These are phyloP conservation scores for Osmerus eperlanus DNA, from an alignment of 2,113 vertebrate species.

Conservation along the genomic window DNA sequence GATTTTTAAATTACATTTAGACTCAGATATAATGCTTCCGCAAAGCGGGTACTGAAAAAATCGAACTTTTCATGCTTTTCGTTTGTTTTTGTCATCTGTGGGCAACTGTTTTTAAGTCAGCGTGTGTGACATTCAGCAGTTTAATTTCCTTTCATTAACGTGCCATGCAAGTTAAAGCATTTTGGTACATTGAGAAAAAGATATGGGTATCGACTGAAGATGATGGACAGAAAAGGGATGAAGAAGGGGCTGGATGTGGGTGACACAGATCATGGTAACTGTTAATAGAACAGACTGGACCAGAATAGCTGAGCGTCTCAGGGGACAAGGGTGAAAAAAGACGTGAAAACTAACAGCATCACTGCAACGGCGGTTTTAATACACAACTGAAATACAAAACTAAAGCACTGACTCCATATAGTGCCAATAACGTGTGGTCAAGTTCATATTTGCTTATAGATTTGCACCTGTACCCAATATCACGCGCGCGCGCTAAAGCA, in stretches of 20 bases:
- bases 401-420: not conserved
- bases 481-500: no score
- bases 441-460: no score
- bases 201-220: conserved; percentile 24
- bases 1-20: conserved; percentile 44
- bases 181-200: conserved; percentile 12
- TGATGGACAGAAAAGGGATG: conserved; percentile 40
- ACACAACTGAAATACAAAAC: not conserved
- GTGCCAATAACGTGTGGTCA: not conserved
- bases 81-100: no score
- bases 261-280: conserved; percentile 65
- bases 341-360: conserved; percentile 17
- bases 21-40: conserved; percentile 10
- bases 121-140: conserved; percentile 3
- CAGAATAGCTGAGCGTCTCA: conserved; percentile 63
- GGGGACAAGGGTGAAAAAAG: conserved; percentile 41
- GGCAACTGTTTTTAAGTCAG: no score
- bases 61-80: no score
- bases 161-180: not conserved
- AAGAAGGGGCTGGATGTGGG: conserved; percentile 13
- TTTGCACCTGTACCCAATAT: no score
- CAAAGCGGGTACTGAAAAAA: not conserved
- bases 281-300: conserved; percentile 64
- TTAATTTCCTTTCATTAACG: not conserved
- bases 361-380: conserved; percentile 12